Base-by-base conservation (phyloP, 1,140 invertebrate genomes). In the Agrypnia vestita region DNA sequence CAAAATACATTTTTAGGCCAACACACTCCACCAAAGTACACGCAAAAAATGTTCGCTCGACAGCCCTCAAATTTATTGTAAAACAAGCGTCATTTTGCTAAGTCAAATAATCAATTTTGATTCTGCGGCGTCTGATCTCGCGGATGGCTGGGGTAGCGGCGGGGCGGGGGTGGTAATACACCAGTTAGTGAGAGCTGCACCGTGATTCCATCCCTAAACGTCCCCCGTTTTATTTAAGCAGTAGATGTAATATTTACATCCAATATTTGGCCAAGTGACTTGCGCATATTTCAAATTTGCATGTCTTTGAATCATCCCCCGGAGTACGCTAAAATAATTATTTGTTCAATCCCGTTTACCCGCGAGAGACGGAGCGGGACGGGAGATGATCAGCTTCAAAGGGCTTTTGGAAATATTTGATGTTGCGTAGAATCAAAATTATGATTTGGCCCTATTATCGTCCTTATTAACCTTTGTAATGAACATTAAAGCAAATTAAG, bases 241-340 rank as follows among this genome's bases (percentile, higher is more conserved):
- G 64, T 72, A 72, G 67, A 73, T 43, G 21, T 73, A 80, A 80
- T 80, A 80, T 80, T 80, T 75, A 67, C 62, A 74, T 80, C 51
- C 69, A 51, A 61, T 79, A 64, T 79, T 79, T 79, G 69, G 35
- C 44, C 55, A 56, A 80, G 47, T 67, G 72, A 56, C 72, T 75
- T 67, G 72, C 59, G 78, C 72, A 74, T 55, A 73, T 79, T 73
- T 21, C 69, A 80, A 76, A 80, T 80, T 80, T 80, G 72, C 78
- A 67, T 76, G 53, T 76, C 78, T 80, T 80, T 80, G 77, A 77
- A 77, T 67, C 49, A n/a, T 67, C 75, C 61, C 44, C 25, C 17
- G 43, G 75, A 61, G 75, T 64, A 53, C 10, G 73, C 59, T 64
- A 74, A 69, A 74, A 74, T 74, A 74, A 74, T 74, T 74, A 74